A percentile compares a stretch with the other conserved stretches of the same genome.
phyloP scores from a whole-genome alignment of 2,113 vertebrate species.

The Oostethus manadensis region DNA sequence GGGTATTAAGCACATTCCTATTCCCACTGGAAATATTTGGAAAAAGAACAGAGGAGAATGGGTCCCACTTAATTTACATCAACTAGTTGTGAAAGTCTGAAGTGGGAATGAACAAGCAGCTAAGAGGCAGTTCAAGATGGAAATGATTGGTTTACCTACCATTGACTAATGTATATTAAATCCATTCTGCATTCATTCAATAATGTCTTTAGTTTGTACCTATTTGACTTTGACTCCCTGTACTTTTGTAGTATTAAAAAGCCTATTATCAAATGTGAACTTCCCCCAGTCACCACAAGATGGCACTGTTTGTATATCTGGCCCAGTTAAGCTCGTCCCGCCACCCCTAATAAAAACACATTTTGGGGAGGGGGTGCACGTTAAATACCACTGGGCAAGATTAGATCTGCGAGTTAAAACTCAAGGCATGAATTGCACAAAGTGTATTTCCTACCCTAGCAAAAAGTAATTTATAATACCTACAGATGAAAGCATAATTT shows the following conservation, averaged over 20 bases:
- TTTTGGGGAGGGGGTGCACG: too few species aligned
- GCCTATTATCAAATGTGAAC: too few species aligned
- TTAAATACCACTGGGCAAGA: background rate
- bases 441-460: constrained; percentile 8
- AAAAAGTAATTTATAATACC: constrained; percentile 8
- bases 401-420: constrained; percentile 15
- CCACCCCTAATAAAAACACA: too few species aligned
- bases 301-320: too few species aligned
- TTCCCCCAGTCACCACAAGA: too few species aligned
- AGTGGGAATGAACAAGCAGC: background rate
- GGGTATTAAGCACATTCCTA: constrained; percentile 42
- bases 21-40: constrained; percentile 12
- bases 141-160: background rate
- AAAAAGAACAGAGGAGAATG: background rate
- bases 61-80: constrained; percentile 22
- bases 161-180: background rate
- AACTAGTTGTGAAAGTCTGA: constrained; percentile 22
- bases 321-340: too few species aligned
- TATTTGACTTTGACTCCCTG: too few species aligned
- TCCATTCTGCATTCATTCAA: too few species aligned
- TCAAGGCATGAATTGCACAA: constrained; percentile 13
- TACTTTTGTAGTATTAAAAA: too few species aligned
- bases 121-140: background rate
- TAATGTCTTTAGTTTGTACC: too few species aligned
- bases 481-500: background rate